Percentiles rank a stretch among this genome's conserved stretches.
Conservation (phyloP, 2,888 invertebrate genomes). For the Eupelmus urozonus region DNA sequence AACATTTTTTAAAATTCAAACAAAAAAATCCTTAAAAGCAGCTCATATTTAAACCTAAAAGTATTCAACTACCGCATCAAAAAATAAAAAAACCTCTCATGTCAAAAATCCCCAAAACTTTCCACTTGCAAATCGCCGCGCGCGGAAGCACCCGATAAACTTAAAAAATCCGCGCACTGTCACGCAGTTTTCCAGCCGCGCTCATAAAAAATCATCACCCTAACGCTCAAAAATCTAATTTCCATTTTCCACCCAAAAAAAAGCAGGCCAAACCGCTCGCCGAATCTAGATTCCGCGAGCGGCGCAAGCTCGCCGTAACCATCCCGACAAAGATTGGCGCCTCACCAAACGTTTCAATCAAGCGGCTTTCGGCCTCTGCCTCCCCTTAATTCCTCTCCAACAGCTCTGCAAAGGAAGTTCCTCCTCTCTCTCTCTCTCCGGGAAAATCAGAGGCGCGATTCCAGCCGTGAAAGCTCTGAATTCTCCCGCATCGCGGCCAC, state of each 20-base stretch:
- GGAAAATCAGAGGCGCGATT: slow-evolving; percentile 9
- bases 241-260: slow-evolving; percentile 9
- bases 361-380: too few relatives aligned
- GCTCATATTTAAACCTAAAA: too few relatives aligned
- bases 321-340: slow-evolving; percentile 29
- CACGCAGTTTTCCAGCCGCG: not conserved
- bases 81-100: too few relatives aligned
- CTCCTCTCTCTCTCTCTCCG: too few relatives aligned
- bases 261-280: not conserved
- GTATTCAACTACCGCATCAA: too few relatives aligned
- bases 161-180: too few relatives aligned
- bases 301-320: not conserved
- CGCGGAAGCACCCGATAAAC: too few relatives aligned
- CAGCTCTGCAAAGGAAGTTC: not conserved
- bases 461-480: slow-evolving; percentile 57
- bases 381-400: too few relatives aligned
- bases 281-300: not conserved
- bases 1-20: too few relatives aligned
- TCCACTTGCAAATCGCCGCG: too few relatives aligned
- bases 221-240: not conserved
- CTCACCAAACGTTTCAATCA: slow-evolving; percentile 52
- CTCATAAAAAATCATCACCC: not conserved
- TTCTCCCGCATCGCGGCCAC: slow-evolving; percentile 56
- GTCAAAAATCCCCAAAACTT: too few relatives aligned
- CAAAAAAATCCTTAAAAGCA: too few relatives aligned